Evolutionary conservation across 2,797 vertebrate species (phyloP).

Genomic region (Novumbra hubbsi): DNA sequence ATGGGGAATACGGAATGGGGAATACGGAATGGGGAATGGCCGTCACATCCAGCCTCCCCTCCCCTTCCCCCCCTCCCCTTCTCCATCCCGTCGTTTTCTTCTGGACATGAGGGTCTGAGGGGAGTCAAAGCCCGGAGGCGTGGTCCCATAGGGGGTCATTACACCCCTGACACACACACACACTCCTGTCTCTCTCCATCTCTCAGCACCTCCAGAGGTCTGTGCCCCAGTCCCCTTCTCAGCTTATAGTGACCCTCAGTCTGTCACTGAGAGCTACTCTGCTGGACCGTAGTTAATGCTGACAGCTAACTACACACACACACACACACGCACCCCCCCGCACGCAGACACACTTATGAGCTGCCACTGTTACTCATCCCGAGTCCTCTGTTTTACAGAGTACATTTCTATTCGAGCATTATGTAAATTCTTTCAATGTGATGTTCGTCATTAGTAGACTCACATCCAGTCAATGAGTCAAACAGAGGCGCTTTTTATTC

Average conservation of each 20-base stretch:
- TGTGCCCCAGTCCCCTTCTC: slow-evolving; percentile 15
- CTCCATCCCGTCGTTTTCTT: slow-evolving; percentile 32
- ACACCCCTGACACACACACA: slow-evolving; percentile 60
- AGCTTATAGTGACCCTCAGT: not conserved
- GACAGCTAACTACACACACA: not conserved
- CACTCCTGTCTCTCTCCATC: slow-evolving; percentile 46
- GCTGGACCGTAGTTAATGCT: not conserved
- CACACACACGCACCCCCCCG: slow-evolving; percentile 11
- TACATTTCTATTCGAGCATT: not conserved
- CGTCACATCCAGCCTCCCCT: slow-evolving; percentile 5
- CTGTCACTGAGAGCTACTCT: not conserved
- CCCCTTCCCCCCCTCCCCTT: slow-evolving; percentile 24
- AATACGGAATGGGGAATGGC: slow-evolving; percentile 32
- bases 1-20: slow-evolving; percentile 45
- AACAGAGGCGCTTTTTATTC: not conserved
- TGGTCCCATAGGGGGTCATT: slow-evolving; percentile 77
- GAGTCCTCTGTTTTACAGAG: not conserved
- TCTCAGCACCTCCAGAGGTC: slow-evolving; percentile 38
- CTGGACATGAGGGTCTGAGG: slow-evolving; percentile 58
- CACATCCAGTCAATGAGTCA: not conserved
- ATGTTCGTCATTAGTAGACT: not conserved
- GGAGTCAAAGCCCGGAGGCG: slow-evolving; percentile 57
- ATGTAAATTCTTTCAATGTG: not conserved
- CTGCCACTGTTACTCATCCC: not conserved
- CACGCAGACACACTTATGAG: not conserved